Evolutionary conservation across 2,888 invertebrate species (phyloP).

Genomic region (Chymomyza amoena): DNA sequence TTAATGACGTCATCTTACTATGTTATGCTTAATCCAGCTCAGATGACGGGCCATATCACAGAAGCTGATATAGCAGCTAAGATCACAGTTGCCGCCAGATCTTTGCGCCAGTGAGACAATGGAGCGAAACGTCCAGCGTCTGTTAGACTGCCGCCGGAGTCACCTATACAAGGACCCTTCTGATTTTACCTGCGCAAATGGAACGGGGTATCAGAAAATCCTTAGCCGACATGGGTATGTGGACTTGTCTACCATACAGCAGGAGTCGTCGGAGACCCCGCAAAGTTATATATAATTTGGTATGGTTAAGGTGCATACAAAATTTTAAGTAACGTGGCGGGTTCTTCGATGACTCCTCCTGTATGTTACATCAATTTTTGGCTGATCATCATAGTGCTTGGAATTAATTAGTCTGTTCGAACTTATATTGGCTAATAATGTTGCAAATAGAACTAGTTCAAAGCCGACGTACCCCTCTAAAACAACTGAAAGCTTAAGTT

Average conservation of each 20-base stretch:
- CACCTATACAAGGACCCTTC: constrained; percentile 78
- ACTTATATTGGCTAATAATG: no score
- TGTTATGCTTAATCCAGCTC: constrained; percentile 79
- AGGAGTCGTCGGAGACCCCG: no score
- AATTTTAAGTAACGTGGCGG: no score
- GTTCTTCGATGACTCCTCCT: no score
- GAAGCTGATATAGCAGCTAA: constrained; percentile 82
- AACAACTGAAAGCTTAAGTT: not conserved
- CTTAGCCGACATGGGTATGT: no score
- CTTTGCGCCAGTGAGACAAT: constrained; percentile 79
- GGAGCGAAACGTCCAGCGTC: constrained; percentile 79
- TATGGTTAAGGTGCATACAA: no score
- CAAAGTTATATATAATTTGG: no score
- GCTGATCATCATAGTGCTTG: no score
- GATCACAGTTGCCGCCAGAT: constrained; percentile 80
- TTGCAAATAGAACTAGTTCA: no score
- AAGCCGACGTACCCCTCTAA: not conserved
- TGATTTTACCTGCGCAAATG: constrained; percentile 70
- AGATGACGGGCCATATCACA: constrained; percentile 82
- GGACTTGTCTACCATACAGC: no score
- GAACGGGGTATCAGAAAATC: constrained; percentile 64
- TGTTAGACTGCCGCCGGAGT: constrained; percentile 82
- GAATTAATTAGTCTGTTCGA: no score
- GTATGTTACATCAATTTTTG: no score
- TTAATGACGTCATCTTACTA: constrained; percentile 61